Evolutionary conservation across 2,113 vertebrate genomes (phyloP).

Genomic region (Pelodiscus sinensis): DNA sequence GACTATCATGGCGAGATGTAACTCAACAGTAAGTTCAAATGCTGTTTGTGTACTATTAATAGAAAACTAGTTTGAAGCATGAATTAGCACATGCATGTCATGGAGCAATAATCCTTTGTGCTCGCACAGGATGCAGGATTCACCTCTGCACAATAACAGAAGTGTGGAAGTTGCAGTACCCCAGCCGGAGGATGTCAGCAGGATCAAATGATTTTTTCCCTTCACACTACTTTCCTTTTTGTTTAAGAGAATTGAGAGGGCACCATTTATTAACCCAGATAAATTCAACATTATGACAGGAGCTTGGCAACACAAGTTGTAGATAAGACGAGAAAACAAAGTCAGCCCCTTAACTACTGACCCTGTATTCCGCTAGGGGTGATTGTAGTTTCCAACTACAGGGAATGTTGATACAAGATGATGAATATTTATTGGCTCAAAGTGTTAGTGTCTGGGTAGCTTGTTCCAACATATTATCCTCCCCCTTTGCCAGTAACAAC

Average conservation of each 20-base stretch:
- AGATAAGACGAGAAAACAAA: neutral
- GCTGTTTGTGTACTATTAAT: constrained; percentile 64
- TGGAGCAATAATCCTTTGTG: constrained; percentile 55
- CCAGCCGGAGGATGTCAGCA: constrained; percentile 9
- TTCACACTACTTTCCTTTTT: constrained; percentile 32
- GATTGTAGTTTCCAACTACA: accelerated
- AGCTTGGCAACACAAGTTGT: neutral
- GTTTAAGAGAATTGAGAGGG: constrained; percentile 43
- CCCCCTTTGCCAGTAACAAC: neutral
- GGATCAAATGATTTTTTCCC: constrained; percentile 14
- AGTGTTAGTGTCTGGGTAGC: neutral
- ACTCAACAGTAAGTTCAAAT: constrained; percentile 65
- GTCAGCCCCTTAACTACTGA: neutral
- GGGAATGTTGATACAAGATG: neutral
- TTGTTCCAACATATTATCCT: neutral
- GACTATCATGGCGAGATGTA: constrained; percentile 46
- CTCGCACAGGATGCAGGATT: constrained; percentile 33
- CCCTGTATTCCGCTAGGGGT: neutral
- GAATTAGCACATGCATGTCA: constrained; percentile 70
- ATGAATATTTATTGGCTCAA: neutral
- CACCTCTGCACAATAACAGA: constrained; percentile 55
- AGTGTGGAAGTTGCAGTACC: constrained; percentile 29
- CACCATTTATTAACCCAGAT: neutral
- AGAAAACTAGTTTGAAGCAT: constrained; percentile 62
- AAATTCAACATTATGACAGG: neutral